Base-by-base conservation (phyloP, 2,888 invertebrate genomes). In the Siphlonurus alternatus region DNA sequence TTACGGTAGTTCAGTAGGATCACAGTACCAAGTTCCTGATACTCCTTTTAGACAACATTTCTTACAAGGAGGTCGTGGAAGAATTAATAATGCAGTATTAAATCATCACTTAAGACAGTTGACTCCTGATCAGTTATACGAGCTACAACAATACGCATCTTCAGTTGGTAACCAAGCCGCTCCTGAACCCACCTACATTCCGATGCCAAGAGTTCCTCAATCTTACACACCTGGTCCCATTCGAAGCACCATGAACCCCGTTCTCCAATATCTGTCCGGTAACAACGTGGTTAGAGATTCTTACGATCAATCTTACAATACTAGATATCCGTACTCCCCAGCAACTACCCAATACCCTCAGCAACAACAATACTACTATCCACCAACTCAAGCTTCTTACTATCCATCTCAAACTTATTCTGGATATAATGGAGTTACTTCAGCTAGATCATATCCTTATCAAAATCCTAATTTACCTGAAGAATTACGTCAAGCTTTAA, bases 1-100 rank as follows among this genome's bases (percentile, higher is more conserved):
- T 1, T 87, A 86, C 68, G 85, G 85, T 38, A 81, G 82, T 51
- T 82, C 85, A 23, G 74, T 83, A 18, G 83, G 84, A 0, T 82
- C 84, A 38, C 15, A 5, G 15, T 38, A 38, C 15, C 38, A 38
- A 38, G 38, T 38, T 10, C 19, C 56, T 22, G 56, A 56, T 22
- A 22, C 7, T 20, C 56, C n/a, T 18, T 22, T 56, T n/a, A n/a
- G 56, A 22, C 56, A 56, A 56, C 56, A 56, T 20, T 22, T 56
- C 19, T 20, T 56, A 3, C 56, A 22, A 20, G 56, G 56, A 7
- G 38, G 38, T 10, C 38, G 38, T 38, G 15, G 15, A 10, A 5
- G 56, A 10, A 22, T 56, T 22, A n/a, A 56, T n/a, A 56, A 22
- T 22, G 56, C 56, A n/a, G 56, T 56, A 7, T 20, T 56, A 5